Evolutionary conservation across 2,113 vertebrate genomes (phyloP).

Genomic region (Elephas maximus): DNA sequence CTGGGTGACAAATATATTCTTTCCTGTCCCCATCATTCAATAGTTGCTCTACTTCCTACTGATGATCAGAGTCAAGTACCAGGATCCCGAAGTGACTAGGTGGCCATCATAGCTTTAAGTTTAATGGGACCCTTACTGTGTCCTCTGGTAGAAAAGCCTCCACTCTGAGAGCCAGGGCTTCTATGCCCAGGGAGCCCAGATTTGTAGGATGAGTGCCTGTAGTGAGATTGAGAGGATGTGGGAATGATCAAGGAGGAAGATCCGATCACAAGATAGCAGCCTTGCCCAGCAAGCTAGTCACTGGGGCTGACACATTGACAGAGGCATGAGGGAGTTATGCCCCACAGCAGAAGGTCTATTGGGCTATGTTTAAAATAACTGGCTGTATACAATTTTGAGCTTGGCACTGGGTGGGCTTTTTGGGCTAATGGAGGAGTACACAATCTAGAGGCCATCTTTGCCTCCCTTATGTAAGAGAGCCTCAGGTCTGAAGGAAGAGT

Average conservation of each 20-base stretch:
- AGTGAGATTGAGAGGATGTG: background rate
- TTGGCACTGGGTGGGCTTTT: too few relatives aligned
- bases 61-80: background rate
- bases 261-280: background rate
- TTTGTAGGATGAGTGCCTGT: background rate
- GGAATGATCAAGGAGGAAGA: background rate
- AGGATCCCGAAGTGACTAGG: background rate
- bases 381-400: background rate
- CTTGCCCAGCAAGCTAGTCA: background rate
- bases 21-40: too few relatives aligned
- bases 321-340: background rate
- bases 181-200: background rate
- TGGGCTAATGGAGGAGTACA: background rate
- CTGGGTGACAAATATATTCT: background rate
- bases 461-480: background rate
- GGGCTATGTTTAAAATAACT: background rate
- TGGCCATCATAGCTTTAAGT: background rate
- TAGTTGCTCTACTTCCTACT: background rate
- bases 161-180: background rate
- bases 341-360: background rate
- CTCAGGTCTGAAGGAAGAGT: background rate
- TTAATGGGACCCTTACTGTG: background rate
- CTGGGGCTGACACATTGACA: background rate
- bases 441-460: background rate
- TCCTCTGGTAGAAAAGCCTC: too few relatives aligned